Evolutionary conservation across 2,113 vertebrate genomes (phyloP).

Genomic region (Sapayoa aenigma): DNA sequence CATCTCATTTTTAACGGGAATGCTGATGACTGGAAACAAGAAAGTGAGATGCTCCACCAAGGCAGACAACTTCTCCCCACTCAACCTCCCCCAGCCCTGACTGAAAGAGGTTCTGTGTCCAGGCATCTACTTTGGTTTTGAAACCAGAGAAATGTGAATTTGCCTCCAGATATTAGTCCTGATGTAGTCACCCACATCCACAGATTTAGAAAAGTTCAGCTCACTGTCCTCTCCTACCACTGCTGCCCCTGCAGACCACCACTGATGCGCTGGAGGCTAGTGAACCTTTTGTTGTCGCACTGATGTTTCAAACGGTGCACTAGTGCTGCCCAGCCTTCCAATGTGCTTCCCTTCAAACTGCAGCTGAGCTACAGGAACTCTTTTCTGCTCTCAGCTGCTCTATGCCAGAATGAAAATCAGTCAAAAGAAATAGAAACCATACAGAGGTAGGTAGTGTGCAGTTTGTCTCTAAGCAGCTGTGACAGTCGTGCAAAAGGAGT

Average conservation of each 20-base stretch:
- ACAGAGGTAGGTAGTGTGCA: neutral
- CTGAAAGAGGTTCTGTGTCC: neutral
- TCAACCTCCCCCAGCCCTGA: neutral
- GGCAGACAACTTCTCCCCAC: neutral
- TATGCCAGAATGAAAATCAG: constrained; percentile 37
- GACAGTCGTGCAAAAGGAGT: neutral
- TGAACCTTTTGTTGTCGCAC: neutral
- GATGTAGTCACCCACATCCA: neutral
- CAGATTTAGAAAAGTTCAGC: neutral
- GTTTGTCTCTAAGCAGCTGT: constrained; percentile 23
- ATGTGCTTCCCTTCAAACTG: neutral
- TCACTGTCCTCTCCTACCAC: neutral
- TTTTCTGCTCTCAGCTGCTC: neutral
- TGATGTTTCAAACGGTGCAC: neutral
- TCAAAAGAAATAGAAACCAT: neutral
- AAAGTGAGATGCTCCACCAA: neutral
- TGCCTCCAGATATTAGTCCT: neutral
- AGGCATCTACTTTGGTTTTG: neutral
- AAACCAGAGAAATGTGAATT: neutral
- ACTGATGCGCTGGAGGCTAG: neutral
- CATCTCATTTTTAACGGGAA: neutral
- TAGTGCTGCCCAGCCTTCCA: neutral
- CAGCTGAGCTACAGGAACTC: neutral
- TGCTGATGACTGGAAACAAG: neutral
- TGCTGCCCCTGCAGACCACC: neutral